Conservation (phyloP, 2,113 vertebrate species). For the Pseudois nayaur region DNA sequence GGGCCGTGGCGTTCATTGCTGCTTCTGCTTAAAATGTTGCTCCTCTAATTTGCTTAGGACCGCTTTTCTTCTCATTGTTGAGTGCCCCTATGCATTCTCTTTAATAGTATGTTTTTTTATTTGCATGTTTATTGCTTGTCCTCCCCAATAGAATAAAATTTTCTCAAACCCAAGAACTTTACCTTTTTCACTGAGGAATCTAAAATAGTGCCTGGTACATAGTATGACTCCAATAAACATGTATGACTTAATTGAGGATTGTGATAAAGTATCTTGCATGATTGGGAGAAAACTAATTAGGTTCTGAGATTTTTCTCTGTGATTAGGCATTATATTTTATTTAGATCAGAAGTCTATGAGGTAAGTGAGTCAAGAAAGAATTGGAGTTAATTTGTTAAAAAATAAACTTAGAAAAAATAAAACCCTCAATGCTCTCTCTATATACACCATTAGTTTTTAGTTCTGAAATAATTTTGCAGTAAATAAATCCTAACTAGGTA, state of each 20-base stretch:
- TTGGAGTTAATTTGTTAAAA: constrained; percentile 24
- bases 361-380: background rate
- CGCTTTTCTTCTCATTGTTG: background rate
- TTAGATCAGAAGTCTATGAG: background rate
- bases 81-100: background rate
- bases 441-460: background rate
- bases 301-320: background rate
- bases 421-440: background rate
- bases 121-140: background rate
- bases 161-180: background rate
- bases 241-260: constrained; percentile 6
- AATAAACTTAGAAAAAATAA: constrained; percentile 13
- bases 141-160: background rate
- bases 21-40: background rate
- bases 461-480: constrained; percentile 29
- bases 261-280: background rate
- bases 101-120: background rate
- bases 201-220: background rate
- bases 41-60: background rate
- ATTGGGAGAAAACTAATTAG: background rate
- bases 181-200: background rate
- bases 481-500: constrained; percentile 19
- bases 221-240: background rate
- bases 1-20: background rate
- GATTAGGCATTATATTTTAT: background rate